These are phyloP conservation scores for Machimus rusticus DNA, from an alignment of 2,888 invertebrate genomes.

Conservation along the genomic window DNA sequence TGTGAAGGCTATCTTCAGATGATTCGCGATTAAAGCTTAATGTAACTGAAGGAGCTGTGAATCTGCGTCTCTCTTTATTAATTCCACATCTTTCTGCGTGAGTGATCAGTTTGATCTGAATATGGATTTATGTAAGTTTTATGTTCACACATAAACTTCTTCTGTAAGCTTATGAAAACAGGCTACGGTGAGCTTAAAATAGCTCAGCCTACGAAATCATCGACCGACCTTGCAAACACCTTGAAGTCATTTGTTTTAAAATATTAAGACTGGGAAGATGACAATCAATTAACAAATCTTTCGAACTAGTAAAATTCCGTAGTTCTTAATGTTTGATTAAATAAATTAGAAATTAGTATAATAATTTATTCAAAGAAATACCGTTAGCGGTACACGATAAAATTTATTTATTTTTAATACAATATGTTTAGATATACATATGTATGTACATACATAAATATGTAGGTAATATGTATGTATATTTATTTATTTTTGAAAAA, in stretches of 20 bases:
- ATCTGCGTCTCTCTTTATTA: background rate
- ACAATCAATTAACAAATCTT: background rate
- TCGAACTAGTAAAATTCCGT: background rate
- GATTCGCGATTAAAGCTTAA: background rate
- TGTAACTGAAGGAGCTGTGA: background rate
- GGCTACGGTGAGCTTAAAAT: background rate
- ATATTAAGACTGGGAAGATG: background rate
- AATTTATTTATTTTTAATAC: too few species aligned
- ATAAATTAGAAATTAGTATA: background rate
- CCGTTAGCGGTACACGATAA: too few species aligned
- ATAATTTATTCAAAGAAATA: too few species aligned
- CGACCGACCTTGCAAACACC: background rate
- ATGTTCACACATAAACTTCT: background rate
- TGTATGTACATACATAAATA: too few species aligned
- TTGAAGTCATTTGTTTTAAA: background rate
- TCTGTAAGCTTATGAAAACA: background rate
- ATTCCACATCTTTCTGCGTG: background rate
- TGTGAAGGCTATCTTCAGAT: background rate
- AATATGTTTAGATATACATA: too few species aligned
- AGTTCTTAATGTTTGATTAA: background rate
- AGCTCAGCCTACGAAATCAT: background rate
- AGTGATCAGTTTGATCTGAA: background rate
- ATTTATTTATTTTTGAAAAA: too few species aligned
- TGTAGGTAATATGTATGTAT: too few species aligned
- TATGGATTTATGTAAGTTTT: background rate